These are phyloP conservation scores for Globia sparganii DNA, from an alignment of 2,888 invertebrate species.

Conservation along the genomic window DNA sequence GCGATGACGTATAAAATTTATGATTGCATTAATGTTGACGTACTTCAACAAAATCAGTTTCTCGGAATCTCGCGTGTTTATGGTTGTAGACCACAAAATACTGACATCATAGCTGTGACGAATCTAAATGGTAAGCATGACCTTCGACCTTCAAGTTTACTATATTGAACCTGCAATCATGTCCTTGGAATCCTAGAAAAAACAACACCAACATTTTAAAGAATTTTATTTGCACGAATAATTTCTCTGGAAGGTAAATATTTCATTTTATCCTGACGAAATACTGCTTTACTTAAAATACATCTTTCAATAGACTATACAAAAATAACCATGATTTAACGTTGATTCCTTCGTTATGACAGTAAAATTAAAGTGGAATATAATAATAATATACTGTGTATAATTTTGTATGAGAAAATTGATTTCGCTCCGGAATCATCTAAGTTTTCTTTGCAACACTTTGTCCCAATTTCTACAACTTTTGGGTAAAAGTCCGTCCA, in stretches of 20 bases:
- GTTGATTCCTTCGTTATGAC: slow-evolving; percentile 71
- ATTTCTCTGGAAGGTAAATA: slow-evolving; percentile 72
- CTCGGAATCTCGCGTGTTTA: slow-evolving; percentile 66
- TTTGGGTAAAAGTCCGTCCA: slow-evolving; percentile 96
- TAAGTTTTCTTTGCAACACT: slow-evolving; percentile 92
- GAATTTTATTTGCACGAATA: slow-evolving; percentile 72
- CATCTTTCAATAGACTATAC: slow-evolving; percentile 84
- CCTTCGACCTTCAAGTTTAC: slow-evolving; percentile 53
- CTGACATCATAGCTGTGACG: slow-evolving; percentile 60
- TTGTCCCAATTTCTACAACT: slow-evolving; percentile 93
- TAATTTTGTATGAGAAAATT: slow-evolving; percentile 69
- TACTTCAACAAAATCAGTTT: slow-evolving; percentile 58
- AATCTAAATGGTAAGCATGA: slow-evolving; percentile 65
- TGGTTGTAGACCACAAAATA: slow-evolving; percentile 52
- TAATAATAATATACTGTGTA: slow-evolving; percentile 75
- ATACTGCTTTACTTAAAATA: slow-evolving; percentile 78
- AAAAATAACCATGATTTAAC: slow-evolving; percentile 83
- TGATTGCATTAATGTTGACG: slow-evolving; percentile 43
- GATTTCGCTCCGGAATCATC: slow-evolving; percentile 83
- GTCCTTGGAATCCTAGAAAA: not conserved
- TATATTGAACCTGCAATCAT: not conserved
- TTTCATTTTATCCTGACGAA: slow-evolving; percentile 68
- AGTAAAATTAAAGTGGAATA: slow-evolving; percentile 77
- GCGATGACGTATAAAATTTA: slow-evolving; percentile 43
- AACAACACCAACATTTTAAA: slow-evolving; percentile 55